Conservation (phyloP, 92 coral and sea anemone genomes). For the Blastomussa wellsi region DNA sequence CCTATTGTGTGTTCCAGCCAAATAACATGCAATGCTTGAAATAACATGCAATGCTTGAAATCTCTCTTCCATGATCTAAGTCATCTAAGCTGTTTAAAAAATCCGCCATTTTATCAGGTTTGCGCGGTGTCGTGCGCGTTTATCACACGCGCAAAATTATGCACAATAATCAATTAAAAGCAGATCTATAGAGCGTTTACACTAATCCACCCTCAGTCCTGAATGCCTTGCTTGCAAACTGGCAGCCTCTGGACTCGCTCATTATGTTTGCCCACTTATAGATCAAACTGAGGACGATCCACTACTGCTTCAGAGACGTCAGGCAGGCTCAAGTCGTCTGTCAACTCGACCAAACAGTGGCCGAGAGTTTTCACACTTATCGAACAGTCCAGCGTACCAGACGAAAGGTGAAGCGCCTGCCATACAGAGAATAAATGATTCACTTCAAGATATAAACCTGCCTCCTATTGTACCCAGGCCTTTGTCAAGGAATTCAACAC, state of each 20-base stretch:
- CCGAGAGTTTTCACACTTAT: constrained; percentile 4
- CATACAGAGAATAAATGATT: not conserved
- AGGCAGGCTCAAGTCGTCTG: constrained; percentile 30
- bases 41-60: too few relatives aligned
- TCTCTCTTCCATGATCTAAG: too few relatives aligned
- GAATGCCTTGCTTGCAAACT: not conserved
- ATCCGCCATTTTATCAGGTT: too few relatives aligned
- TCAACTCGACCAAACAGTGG: constrained; percentile 34
- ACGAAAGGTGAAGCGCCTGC: not conserved
- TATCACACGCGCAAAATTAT: too few relatives aligned
- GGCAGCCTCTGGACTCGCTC: not conserved
- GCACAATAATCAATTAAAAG: too few relatives aligned
- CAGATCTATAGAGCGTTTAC: too few relatives aligned
- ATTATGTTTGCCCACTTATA: not conserved
- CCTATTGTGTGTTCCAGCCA: too few relatives aligned
- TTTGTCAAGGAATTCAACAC: constrained; percentile 19
- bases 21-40: not conserved
- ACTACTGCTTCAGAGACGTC: constrained; percentile 33
- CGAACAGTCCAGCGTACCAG: not conserved
- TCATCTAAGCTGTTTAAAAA: too few relatives aligned
- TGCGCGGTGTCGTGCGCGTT: too few relatives aligned
- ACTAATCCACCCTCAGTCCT: too few relatives aligned
- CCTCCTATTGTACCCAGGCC: constrained; percentile 59
- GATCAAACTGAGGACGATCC: constrained; percentile 6
- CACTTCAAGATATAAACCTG: constrained; percentile 52